phyloP scores from a whole-genome alignment of 2,888 invertebrate genomes.

The Limnephilus auricula region DNA sequence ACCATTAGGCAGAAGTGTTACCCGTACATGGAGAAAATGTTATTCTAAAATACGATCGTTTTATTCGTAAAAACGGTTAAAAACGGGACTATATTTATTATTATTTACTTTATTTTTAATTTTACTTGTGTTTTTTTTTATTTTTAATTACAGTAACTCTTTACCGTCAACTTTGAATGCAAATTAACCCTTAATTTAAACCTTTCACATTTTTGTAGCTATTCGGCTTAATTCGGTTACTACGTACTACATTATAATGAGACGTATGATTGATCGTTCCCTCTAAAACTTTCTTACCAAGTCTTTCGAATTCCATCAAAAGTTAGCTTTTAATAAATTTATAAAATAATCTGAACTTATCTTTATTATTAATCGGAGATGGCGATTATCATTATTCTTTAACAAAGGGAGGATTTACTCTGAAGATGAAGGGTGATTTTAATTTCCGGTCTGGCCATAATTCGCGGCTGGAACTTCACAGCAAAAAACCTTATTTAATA shows the following conservation, averaged over 20 bases:
- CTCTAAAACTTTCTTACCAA: neutral
- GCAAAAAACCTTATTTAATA: neutral
- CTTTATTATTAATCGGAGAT: slow-evolving; percentile 11
- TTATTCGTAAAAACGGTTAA: too few species aligned
- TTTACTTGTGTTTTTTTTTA: too few species aligned
- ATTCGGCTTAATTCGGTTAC: too few species aligned
- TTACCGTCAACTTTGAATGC: too few species aligned
- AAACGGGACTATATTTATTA: too few species aligned
- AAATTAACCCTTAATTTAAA: too few species aligned
- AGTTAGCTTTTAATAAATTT: neutral
- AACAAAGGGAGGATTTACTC: slow-evolving; percentile 12
- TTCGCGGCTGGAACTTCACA: neutral
- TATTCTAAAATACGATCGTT: too few species aligned
- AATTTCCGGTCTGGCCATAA: neutral
- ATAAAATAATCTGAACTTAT: neutral
- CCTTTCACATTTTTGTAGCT: too few species aligned
- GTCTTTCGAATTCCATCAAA: neutral
- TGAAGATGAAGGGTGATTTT: slow-evolving; percentile 30
- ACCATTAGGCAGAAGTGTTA: neutral
- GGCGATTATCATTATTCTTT: neutral
- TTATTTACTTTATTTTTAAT: too few species aligned
- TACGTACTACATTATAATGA: neutral
- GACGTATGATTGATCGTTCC: neutral
- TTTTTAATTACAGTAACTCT: too few species aligned
- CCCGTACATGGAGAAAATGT: too few species aligned